These are phyloP conservation scores for Eurosta solidaginis DNA, from an alignment of 1,140 invertebrate genomes.

Conservation along the genomic window DNA sequence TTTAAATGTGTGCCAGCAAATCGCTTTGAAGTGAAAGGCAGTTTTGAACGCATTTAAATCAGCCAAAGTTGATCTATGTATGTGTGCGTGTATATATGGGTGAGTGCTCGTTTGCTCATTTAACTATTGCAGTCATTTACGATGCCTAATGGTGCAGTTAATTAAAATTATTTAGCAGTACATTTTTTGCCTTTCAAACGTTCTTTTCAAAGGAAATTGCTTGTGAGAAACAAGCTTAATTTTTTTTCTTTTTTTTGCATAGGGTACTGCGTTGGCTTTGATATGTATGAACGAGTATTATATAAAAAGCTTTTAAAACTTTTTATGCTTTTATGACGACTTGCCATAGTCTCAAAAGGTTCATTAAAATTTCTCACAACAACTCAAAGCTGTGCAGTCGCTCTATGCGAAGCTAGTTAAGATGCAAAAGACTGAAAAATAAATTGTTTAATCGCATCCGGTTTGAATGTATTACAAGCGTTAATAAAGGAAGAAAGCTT, in stretches of 20 bases:
- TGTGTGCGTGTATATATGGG: no score
- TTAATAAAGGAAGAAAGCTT: not conserved
- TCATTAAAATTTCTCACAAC: constrained; percentile 1
- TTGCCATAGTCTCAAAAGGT: constrained; percentile 17
- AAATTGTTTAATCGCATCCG: constrained; percentile 19
- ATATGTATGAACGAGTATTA: not conserved
- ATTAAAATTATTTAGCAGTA: constrained; percentile 22
- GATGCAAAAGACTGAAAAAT: constrained; percentile 22
- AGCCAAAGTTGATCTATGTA: no score
- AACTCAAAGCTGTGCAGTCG: not conserved
- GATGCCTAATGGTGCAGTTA: constrained; percentile 19
- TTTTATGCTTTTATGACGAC: not conserved
- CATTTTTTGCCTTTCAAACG: not conserved
- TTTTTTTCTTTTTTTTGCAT: not conserved
- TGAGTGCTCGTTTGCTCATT: not conserved
- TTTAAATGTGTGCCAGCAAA: not conserved
- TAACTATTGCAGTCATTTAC: constrained; percentile 7
- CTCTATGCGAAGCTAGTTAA: not conserved
- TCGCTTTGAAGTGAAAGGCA: not conserved
- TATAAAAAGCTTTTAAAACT: constrained; percentile 13
- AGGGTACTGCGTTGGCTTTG: not conserved
- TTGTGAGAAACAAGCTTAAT: not conserved
- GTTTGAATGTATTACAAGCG: not conserved
- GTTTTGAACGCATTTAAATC: constrained; percentile 11
- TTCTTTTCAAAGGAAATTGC: not conserved